Evolutionary conservation across 2,797 vertebrate genomes (phyloP).

Genomic region (Bradypus variegatus): DNA sequence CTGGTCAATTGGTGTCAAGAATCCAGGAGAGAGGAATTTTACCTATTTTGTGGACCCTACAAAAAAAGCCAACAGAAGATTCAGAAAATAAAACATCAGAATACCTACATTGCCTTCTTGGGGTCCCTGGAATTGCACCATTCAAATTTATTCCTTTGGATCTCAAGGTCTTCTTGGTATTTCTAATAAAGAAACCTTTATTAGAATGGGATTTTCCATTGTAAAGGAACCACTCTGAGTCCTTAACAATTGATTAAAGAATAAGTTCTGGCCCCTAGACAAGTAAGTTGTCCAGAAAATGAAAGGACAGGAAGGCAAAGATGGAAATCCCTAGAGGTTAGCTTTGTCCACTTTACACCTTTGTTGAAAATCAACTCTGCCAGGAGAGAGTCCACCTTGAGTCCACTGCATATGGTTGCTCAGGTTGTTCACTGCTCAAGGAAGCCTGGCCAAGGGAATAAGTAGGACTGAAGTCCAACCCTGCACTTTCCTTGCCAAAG

Average conservation of each 20-base stretch:
- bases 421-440: not conserved
- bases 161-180: not conserved
- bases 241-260: not conserved
- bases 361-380: not conserved
- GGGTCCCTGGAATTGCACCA: not conserved
- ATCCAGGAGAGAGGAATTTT: not conserved
- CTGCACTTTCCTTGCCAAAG: not conserved
- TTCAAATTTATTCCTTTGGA: not conserved
- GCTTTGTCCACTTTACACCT: slow-evolving; percentile 53
- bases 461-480: not conserved
- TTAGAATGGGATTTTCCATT: not conserved
- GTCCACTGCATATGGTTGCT: not conserved
- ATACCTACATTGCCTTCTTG: not conserved
- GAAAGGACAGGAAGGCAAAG: not conserved
- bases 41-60: not conserved
- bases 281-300: not conserved
- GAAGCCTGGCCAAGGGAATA: not conserved
- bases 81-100: not conserved
- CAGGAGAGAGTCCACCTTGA: not conserved
- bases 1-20: not conserved
- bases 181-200: not conserved
- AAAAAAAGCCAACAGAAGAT: not conserved
- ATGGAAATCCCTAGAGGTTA: slow-evolving; percentile 13
- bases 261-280: not conserved
- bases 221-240: not conserved